Evolutionary conservation across 2,113 vertebrate genomes (phyloP), one percentile per base, ranked within the genome.

Genomic region (Coptodon bakossiorum): DNA sequence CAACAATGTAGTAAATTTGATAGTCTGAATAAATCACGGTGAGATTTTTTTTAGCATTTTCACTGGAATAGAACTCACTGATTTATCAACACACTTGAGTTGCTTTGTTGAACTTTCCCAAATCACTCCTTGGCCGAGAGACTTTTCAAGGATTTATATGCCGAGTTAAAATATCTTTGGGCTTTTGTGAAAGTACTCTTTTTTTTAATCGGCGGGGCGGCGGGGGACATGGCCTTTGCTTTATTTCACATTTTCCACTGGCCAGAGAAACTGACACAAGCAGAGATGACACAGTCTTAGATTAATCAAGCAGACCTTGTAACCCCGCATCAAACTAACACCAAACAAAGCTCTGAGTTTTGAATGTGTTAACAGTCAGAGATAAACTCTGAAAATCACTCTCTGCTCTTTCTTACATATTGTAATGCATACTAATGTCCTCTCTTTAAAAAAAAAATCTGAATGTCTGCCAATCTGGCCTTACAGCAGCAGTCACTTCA

Each of bases 361-460:
- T 71, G 27, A 90, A 86, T 76, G 82, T 80, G 82, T 88, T 83
- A 82, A 85, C 29, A 76, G 57, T 54, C 11, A 7, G 6, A 73
- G 85, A 89, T 89, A 89, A 91, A 86, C 61, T 87, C 80, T 38
- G 40, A 56, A 81, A 82, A 86, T 90, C 19, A 43, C 80, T 54
- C 85, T 87, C 22, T 54, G 61, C 48, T 87, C 22, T 31, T 88
- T 79, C 31, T 45, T 79, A 9, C 16, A 13, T 54, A 29, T 45
- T 84, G 57, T 82, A 85, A 89, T 85, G 86, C 83, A 91, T 88
- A 84, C 68, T 66, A 90, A 90, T 90, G 34, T 89, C 48, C 40
- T 61, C 56, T 4, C 80, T 16, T 31, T 43, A 7, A 48, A 52
- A 71, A 45, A 81, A 79, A 16, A 22, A 22, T 22, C 43, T 76